Conservation (phyloP, 1,140 invertebrate species). For the Bombus impatiens region DNA sequence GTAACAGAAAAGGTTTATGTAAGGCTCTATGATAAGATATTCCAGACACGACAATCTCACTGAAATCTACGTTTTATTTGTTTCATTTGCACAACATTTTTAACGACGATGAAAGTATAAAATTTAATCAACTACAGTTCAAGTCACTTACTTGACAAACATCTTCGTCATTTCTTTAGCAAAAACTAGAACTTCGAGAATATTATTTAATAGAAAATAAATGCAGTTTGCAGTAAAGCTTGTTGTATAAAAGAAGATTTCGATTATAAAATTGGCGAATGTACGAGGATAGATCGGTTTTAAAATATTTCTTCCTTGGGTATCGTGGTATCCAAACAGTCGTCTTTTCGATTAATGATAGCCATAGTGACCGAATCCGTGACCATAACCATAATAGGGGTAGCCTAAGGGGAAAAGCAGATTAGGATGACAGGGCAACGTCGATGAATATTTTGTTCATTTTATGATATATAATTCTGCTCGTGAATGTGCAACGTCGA, state of each 20-base stretch:
- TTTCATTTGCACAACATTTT: constrained; percentile 1
- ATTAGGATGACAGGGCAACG: constrained; percentile 26
- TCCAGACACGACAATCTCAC: background rate
- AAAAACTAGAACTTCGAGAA: background rate
- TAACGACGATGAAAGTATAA: background rate
- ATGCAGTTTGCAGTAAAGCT: background rate
- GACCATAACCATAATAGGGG: constrained; percentile 66
- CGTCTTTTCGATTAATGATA: constrained; percentile 32
- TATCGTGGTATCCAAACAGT: constrained; percentile 22
- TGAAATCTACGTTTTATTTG: constrained; percentile 28
- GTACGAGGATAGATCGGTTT: background rate
- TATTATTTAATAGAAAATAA: background rate
- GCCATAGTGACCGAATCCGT: constrained; percentile 66
- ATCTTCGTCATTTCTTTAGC: background rate
- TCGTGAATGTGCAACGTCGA: constrained; percentile 22
- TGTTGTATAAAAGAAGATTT: background rate
- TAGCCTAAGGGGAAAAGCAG: constrained; percentile 64
- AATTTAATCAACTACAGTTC: background rate
- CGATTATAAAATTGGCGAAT: background rate
- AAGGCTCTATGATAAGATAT: background rate
- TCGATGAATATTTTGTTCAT: constrained; percentile 40
- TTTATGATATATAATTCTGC: background rate
- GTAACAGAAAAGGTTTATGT: background rate
- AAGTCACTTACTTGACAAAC: background rate
- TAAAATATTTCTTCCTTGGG: background rate